phyloP scores from a whole-genome alignment of 2,113 vertebrate genomes.

The Oriolus oriolus region DNA sequence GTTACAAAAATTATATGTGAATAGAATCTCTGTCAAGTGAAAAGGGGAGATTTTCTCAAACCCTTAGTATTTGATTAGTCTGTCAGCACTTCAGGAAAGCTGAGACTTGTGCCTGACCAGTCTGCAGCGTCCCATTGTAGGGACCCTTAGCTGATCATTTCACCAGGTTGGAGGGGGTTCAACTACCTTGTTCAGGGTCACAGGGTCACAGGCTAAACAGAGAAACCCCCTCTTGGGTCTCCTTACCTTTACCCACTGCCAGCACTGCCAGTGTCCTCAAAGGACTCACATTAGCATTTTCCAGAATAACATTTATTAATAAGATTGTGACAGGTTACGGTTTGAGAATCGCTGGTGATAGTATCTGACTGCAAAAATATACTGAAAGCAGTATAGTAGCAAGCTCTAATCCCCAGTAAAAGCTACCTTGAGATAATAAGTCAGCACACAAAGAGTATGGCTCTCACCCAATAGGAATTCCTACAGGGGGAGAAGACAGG shows the following conservation, averaged over 20 bases:
- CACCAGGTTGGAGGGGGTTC: neutral
- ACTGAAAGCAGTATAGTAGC: neutral
- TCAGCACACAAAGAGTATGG: neutral
- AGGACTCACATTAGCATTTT: neutral
- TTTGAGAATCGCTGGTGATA: neutral
- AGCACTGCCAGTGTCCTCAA: neutral
- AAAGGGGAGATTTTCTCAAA: neutral
- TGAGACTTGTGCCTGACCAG: no score
- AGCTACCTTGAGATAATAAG: neutral
- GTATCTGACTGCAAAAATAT: neutral
- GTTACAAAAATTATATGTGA: neutral
- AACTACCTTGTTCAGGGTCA: neutral
- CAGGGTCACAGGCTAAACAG: no score
- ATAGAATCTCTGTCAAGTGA: neutral
- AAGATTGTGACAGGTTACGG: neutral
- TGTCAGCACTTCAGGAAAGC: neutral
- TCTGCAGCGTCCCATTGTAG: rapidly evolving
- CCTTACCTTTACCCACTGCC: neutral
- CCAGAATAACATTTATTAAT: neutral
- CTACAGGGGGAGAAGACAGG: neutral
- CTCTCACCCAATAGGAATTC: neutral
- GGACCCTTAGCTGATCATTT: neutral
- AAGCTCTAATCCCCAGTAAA: neutral
- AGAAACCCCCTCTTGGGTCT: neutral
- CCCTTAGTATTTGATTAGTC: neutral